Conservation (phyloP, 2,113 vertebrate species). For the Mastomys natalensis region DNA sequence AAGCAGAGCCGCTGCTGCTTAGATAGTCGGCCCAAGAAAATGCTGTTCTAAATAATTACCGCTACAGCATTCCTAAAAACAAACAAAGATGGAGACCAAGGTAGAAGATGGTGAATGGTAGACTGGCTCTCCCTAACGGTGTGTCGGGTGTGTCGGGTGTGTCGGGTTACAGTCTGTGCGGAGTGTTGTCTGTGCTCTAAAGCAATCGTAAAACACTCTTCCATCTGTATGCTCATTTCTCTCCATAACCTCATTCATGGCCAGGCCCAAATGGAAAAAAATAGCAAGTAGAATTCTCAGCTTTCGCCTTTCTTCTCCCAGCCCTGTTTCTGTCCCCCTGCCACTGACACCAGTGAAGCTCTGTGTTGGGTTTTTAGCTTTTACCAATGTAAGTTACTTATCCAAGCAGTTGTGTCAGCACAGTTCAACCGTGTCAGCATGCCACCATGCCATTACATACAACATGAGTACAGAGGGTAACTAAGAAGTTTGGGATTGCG, state of each 20-base stretch:
- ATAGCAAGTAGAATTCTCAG: background rate
- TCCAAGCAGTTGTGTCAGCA: background rate
- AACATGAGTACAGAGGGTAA: constrained; percentile 18
- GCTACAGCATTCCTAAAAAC: background rate
- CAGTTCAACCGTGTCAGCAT: background rate
- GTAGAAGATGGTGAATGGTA: background rate
- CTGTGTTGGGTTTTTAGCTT: constrained; percentile 23
- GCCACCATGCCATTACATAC: background rate
- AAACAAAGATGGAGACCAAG: background rate
- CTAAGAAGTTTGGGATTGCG: background rate
- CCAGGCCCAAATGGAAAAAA: background rate
- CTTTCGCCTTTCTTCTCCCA: background rate
- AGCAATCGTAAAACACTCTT: background rate
- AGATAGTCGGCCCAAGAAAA: too few species aligned
- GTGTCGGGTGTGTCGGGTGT: too few species aligned
- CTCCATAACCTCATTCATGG: background rate
- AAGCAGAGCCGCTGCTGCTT: too few species aligned
- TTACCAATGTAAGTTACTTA: background rate
- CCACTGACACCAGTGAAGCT: background rate
- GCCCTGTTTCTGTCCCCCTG: background rate
- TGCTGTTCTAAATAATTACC: too few species aligned
- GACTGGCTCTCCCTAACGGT: background rate
- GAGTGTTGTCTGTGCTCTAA: constrained; percentile 26
- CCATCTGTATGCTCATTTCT: background rate
- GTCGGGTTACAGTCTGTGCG: background rate